These are phyloP conservation scores for Rhegmatorhina hoffmannsi DNA, from an alignment of 2,113 vertebrate species.

Conservation along the genomic window DNA sequence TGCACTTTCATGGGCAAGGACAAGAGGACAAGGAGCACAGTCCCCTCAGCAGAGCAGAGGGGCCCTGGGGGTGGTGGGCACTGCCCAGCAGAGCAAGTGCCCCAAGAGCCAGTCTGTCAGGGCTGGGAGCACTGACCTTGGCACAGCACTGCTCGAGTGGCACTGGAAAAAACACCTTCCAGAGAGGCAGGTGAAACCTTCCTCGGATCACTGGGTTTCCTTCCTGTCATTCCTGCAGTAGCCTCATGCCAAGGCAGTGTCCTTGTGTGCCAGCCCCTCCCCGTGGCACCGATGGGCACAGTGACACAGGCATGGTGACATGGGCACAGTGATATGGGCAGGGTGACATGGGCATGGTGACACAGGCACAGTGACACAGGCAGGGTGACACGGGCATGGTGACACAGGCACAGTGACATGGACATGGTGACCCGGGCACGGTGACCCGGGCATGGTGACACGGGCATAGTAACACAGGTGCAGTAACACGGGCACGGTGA, in stretches of 20 bases:
- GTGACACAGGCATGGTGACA: fast-evolving
- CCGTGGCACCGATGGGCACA: not conserved
- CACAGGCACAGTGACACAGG: too few relatives aligned
- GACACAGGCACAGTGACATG: too few relatives aligned
- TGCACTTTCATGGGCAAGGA: not conserved
- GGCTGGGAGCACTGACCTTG: not conserved
- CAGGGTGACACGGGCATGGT: too few relatives aligned
- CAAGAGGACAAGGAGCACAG: not conserved
- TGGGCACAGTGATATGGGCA: too few relatives aligned
- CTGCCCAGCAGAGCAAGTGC: not conserved
- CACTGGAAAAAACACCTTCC: fast-evolving
- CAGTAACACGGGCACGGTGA: too few relatives aligned
- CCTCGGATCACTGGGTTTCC: not conserved
- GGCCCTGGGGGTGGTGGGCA: not conserved
- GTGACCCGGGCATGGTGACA: too few relatives aligned
- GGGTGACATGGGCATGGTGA: too few relatives aligned
- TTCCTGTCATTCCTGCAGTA: not conserved
- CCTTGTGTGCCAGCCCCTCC: not conserved
- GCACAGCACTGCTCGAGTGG: not conserved
- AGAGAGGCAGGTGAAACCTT: not conserved
- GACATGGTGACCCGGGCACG: too few relatives aligned
- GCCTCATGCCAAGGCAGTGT: not conserved
- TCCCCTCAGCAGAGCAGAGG: not conserved
- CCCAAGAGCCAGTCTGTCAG: not conserved
- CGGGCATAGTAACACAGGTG: too few relatives aligned